A percentile compares a stretch with the other conserved stretches of the same genome.
These are phyloP conservation scores for Stegastes partitus DNA, from an alignment of 2,113 vertebrate species.

Conservation along the genomic window DNA sequence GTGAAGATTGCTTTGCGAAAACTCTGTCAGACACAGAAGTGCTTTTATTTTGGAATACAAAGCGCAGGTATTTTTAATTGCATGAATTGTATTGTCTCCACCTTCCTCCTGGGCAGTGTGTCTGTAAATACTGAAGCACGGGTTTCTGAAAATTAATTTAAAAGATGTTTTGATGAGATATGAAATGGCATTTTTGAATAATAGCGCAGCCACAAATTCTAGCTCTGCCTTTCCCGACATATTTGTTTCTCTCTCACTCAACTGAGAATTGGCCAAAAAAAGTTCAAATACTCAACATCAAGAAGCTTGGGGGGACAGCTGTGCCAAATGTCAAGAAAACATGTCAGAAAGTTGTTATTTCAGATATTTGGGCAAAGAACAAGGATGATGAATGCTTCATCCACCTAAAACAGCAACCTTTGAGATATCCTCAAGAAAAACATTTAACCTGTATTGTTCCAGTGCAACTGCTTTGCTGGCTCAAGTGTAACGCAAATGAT, in stretches of 20 bases:
- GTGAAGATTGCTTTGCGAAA: constrained; percentile 1
- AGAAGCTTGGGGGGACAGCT: neutral
- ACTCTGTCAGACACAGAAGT: neutral
- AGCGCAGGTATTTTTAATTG: neutral
- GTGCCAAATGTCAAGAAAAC: constrained; percentile 37
- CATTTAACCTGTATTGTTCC: constrained; percentile 28
- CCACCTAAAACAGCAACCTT: constrained; percentile 11
- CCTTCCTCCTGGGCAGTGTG: neutral
- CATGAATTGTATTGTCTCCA: neutral
- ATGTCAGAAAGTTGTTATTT: constrained; percentile 28
- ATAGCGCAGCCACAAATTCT: neutral
- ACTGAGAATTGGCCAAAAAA: neutral
- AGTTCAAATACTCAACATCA: constrained; percentile 10
- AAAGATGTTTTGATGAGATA: neutral
- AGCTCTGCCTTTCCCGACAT: neutral
- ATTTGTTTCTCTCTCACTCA: neutral
- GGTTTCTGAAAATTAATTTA: neutral
- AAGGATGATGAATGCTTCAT: constrained; percentile 24
- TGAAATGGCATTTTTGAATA: neutral
- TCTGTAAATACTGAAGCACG: neutral
- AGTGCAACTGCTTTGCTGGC: neutral
- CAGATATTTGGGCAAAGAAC: constrained; percentile 6
- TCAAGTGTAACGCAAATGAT: neutral
- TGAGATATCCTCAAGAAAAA: constrained; percentile 11
- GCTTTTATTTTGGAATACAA: constrained; percentile 11